These are phyloP conservation scores for Enteromius trimaculatus DNA, from an alignment of 2,797 vertebrate species.

Conservation along the genomic window DNA sequence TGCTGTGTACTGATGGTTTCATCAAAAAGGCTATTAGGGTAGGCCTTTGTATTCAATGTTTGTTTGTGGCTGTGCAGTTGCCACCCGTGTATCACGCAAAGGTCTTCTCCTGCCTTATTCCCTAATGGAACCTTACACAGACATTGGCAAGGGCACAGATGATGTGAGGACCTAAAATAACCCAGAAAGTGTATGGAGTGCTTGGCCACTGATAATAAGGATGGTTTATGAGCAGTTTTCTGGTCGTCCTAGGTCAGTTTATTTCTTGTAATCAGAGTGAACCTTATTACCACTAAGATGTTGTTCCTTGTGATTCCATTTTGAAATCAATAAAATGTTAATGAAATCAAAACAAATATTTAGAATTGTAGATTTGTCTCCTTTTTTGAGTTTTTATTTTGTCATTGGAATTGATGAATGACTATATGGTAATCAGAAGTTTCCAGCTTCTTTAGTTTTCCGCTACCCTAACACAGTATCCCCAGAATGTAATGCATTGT, in stretches of 20 bases:
- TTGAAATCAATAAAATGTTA: background rate
- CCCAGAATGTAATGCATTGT: background rate
- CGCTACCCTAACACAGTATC: background rate
- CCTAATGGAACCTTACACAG: constrained; percentile 18
- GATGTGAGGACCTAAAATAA: constrained; percentile 22
- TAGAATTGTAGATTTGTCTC: background rate
- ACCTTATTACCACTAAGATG: background rate
- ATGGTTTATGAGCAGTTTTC: background rate
- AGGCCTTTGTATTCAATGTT: background rate
- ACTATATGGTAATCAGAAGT: background rate
- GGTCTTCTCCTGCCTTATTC: background rate
- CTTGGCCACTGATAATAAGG: background rate
- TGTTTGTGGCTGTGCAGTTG: background rate
- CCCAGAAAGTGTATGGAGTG: constrained; percentile 10
- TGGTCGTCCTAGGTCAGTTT: background rate
- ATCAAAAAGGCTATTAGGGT: background rate
- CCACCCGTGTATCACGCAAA: background rate
- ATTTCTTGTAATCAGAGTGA: no score
- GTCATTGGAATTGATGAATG: background rate
- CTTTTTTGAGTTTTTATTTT: background rate
- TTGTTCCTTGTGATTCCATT: background rate
- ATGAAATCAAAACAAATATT: background rate
- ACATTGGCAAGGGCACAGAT: constrained; percentile 7
- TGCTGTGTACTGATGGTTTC: background rate
- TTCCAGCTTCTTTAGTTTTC: no score